A percentile compares a stretch with the other conserved stretches of the same genome.
Evolutionary conservation across 2,113 vertebrate genomes (phyloP).

Genomic region (Sceloporus tristichus): DNA sequence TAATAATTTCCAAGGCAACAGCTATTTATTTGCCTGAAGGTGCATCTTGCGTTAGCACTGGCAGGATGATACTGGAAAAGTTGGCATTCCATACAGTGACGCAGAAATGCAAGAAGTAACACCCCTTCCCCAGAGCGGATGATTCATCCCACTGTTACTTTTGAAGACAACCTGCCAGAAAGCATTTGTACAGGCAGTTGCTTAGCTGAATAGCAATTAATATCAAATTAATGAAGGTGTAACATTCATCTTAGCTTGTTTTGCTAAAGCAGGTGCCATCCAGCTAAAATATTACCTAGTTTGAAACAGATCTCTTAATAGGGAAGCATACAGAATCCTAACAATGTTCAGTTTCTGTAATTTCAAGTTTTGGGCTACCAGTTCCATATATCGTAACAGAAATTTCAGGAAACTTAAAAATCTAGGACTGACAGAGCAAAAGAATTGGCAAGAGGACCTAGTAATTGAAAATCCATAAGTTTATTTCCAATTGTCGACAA

Average conservation of each 20-base stretch:
- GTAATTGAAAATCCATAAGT: too few relatives aligned
- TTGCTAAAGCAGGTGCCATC: neutral
- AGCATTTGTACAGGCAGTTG: neutral
- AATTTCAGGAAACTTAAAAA: too few relatives aligned
- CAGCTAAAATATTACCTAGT: neutral
- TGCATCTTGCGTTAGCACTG: neutral
- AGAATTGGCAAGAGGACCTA: too few relatives aligned
- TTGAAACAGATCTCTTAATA: neutral
- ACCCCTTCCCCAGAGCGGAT: neutral
- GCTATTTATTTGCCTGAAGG: neutral
- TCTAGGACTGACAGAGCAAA: too few relatives aligned
- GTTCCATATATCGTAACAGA: too few relatives aligned
- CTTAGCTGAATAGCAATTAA: neutral
- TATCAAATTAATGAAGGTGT: neutral
- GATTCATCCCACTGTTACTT: neutral
- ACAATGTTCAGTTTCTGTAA: neutral
- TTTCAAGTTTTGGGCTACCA: neutral
- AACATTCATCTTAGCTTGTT: neutral
- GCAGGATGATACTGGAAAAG: neutral
- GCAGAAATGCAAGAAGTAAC: neutral
- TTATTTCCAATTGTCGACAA: too few relatives aligned
- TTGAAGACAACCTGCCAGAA: neutral
- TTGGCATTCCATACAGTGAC: neutral
- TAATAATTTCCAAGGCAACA: slow-evolving; percentile 9
- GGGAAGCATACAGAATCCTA: neutral